Conservation (phyloP, 2,797 vertebrate genomes). For the Apogon hyalosoma region DNA sequence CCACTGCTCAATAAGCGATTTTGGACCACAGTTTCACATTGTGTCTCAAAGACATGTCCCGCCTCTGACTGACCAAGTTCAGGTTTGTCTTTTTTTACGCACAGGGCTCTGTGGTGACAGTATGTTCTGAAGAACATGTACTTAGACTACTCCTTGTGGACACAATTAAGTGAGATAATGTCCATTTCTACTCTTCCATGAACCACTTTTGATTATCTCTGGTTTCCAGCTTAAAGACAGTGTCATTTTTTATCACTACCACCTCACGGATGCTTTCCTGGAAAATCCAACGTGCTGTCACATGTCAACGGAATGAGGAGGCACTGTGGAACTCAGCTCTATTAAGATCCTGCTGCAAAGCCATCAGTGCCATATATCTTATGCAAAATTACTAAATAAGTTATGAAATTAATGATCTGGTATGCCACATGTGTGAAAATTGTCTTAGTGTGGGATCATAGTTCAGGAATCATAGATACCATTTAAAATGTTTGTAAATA, state of each 20-base stretch:
- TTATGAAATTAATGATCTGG: slow-evolving; percentile 11
- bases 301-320: slow-evolving; percentile 20
- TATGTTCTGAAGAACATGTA: slow-evolving; percentile 30
- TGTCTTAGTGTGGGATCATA: background rate
- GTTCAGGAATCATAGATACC: background rate
- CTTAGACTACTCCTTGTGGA: slow-evolving; percentile 49
- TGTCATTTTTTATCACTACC: slow-evolving; percentile 43
- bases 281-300: slow-evolving; percentile 33
- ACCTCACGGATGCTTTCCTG: slow-evolving; percentile 32
- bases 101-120: slow-evolving; percentile 30
- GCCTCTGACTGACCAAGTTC: slow-evolving; percentile 30
- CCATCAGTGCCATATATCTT: background rate
- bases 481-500: slow-evolving; percentile 4
- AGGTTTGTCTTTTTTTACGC: slow-evolving; percentile 16
- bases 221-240: slow-evolving; percentile 38
- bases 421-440: background rate
- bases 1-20: slow-evolving; percentile 9
- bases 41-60: slow-evolving; percentile 9
- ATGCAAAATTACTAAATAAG: slow-evolving; percentile 24
- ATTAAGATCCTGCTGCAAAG: slow-evolving; percentile 8
- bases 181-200: slow-evolving; percentile 23
- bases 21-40: background rate
- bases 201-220: slow-evolving; percentile 41
- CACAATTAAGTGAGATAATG: slow-evolving; percentile 45
- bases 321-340: slow-evolving; percentile 20